A percentile compares a stretch with the other conserved stretches of the same genome.
These are phyloP conservation scores for Syndactyla subalaris DNA, from an alignment of 2,797 vertebrate genomes.

Conservation along the genomic window DNA sequence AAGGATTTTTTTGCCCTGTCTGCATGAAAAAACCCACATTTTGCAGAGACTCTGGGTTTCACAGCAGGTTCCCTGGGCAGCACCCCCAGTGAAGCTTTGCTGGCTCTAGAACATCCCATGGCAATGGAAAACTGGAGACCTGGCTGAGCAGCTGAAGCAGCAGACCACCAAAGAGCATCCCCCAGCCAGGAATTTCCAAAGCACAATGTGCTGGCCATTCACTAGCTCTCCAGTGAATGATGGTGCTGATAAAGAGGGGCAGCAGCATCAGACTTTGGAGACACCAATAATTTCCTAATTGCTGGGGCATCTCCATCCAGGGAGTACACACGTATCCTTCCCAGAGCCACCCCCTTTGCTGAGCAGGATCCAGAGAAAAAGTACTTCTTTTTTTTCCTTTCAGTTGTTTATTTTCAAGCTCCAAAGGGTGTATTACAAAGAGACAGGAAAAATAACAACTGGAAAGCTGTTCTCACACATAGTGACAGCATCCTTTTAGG, in stretches of 20 bases:
- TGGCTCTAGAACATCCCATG: fast-evolving
- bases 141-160: not conserved
- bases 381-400: not conserved
- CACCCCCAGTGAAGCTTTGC: not conserved
- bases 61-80: not conserved
- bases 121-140: not conserved
- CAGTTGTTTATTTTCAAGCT: constrained; percentile 58
- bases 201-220: not conserved
- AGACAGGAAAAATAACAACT: constrained; percentile 54
- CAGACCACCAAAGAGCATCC: not conserved
- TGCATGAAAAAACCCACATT: not conserved
- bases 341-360: not conserved
- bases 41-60: not conserved
- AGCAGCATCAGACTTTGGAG: not conserved
- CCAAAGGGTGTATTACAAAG: constrained; percentile 16
- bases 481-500: not conserved
- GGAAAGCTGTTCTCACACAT: constrained; percentile 6
- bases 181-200: not conserved
- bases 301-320: not conserved
- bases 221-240: not conserved
- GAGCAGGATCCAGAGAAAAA: not conserved
- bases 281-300: not conserved
- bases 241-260: not conserved
- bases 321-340: fast-evolving
- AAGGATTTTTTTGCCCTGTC: not conserved